These are phyloP conservation scores for Mus pahari DNA, from an alignment of 2,113 vertebrate genomes.

Conservation along the genomic window DNA sequence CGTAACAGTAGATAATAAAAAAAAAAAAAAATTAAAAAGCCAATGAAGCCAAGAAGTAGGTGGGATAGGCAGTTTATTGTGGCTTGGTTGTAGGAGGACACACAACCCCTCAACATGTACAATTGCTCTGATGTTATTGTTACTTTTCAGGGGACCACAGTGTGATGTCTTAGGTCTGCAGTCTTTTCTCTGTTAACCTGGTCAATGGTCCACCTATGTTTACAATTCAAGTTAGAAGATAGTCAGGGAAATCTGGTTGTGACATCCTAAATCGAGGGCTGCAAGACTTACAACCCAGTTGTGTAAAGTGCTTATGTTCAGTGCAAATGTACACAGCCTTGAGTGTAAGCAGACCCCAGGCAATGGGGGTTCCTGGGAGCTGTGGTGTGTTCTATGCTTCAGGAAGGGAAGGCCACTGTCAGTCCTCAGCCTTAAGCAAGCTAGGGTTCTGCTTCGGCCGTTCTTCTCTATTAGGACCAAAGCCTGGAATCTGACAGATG, in stretches of 20 bases:
- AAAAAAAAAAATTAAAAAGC: background rate
- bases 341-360: conserved; percentile 65
- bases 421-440: background rate
- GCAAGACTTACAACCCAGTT: conserved; percentile 71
- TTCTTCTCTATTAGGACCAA: conserved; percentile 46
- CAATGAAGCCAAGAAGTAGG: background rate
- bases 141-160: conserved; percentile 50
- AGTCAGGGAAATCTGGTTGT: conserved; percentile 69
- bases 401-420: conserved; percentile 35
- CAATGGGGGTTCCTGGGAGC: background rate
- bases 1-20: background rate
- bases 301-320: conserved; percentile 89
- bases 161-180: background rate
- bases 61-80: conserved; percentile 74
- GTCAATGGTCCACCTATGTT: conserved; percentile 33
- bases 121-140: background rate
- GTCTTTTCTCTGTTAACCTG: conserved; percentile 20
- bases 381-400: background rate
- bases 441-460: conserved; percentile 46
- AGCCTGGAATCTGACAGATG: conserved; percentile 70
- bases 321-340: conserved; percentile 86
- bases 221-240: conserved; percentile 55
- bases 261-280: conserved; percentile 70
- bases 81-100: conserved; percentile 26
- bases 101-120: background rate